Evolutionary conservation across 2,113 vertebrate genomes (phyloP).

Genomic region (Campylorhamphus procurvoides): DNA sequence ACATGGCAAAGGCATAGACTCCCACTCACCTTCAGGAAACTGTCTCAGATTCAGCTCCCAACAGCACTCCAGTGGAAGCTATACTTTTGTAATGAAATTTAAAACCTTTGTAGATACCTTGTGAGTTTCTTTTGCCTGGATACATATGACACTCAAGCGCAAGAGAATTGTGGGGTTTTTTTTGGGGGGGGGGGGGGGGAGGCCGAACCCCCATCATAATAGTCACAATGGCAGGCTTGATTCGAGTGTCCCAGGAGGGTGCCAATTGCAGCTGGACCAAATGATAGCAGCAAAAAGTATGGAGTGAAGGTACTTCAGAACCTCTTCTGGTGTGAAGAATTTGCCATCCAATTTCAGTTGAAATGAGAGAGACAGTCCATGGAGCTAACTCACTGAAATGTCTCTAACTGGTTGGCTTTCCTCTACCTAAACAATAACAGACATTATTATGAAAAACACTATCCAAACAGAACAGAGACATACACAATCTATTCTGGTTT

Average conservation of each 20-base stretch:
- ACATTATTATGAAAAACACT: background rate
- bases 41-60: background rate
- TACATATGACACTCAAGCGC: background rate
- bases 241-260: background rate
- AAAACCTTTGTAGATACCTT: background rate
- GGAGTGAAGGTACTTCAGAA: background rate
- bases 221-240: background rate
- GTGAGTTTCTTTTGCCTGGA: background rate
- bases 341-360: background rate
- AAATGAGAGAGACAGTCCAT: background rate
- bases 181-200: too few species aligned
- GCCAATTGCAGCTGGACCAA: background rate
- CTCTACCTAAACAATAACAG: background rate
- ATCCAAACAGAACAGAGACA: background rate
- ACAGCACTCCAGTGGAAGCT: background rate
- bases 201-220: background rate
- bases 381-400: background rate
- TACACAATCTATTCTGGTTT: background rate
- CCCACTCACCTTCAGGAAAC: constrained; percentile 7
- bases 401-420: background rate
- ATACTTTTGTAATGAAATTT: background rate
- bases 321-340: background rate
- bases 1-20: background rate
- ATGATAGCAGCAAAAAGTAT: background rate
- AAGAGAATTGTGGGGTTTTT: background rate